Evolutionary conservation across 2,797 vertebrate species (phyloP).

Genomic region (Dallia pectoralis): DNA sequence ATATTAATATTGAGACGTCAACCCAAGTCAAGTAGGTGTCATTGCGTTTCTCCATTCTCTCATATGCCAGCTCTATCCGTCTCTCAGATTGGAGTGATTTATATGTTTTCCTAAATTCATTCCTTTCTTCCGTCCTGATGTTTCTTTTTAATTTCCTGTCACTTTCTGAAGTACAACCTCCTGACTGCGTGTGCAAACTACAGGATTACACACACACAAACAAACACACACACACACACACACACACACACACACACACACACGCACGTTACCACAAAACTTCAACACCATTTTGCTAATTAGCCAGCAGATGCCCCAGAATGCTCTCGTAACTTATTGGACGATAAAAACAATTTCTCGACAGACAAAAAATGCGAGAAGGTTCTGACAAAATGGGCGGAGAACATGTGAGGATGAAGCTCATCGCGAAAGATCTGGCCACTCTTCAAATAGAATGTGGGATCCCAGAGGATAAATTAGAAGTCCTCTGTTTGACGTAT

Average conservation of each 20-base stretch:
- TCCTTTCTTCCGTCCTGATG: background rate
- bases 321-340: background rate
- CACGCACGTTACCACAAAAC: background rate
- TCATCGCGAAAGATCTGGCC: background rate
- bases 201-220: background rate
- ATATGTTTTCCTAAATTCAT: background rate
- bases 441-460: background rate
- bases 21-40: background rate
- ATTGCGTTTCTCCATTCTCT: background rate
- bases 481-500: conserved; percentile 2
- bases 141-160: background rate
- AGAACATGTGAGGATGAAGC: background rate
- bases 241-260: background rate
- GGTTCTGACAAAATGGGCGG: background rate
- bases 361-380: background rate
- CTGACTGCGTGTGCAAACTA: background rate
- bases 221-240: background rate
- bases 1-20: background rate
- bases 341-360: background rate
- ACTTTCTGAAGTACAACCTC: background rate
- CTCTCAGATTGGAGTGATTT: background rate
- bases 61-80: background rate
- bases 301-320: background rate
- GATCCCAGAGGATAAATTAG: conserved; percentile 5
- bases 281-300: background rate